These are phyloP conservation scores for Andricus grossulariae DNA, from an alignment of 1,140 invertebrate species.

Conservation along the genomic window DNA sequence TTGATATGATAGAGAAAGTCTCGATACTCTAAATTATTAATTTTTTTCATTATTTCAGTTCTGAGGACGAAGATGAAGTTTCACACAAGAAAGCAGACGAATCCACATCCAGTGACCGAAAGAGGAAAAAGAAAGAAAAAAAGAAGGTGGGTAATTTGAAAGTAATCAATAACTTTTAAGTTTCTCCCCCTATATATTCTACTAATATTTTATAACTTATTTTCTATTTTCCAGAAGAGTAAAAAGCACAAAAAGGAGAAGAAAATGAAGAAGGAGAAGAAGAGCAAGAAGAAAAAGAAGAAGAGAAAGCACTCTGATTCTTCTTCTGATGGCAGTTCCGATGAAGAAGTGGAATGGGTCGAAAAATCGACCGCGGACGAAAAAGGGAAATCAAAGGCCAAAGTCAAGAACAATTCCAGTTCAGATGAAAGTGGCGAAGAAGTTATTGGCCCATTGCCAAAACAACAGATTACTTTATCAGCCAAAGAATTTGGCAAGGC, in stretches of 20 bases:
- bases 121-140: too few species aligned
- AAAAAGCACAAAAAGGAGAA: slow-evolving; percentile 45
- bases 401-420: slow-evolving; percentile 59
- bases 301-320: slow-evolving; percentile 49
- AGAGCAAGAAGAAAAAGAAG: slow-evolving; percentile 67
- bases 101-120: too few species aligned
- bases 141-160: too few species aligned
- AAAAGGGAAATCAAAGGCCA: slow-evolving; percentile 49
- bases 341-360: slow-evolving; percentile 80
- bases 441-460: slow-evolving; percentile 83
- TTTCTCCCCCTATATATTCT: too few species aligned
- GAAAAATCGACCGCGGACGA: slow-evolving; percentile 78
- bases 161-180: too few species aligned
- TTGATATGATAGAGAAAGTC: too few species aligned
- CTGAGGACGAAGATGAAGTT: too few species aligned
- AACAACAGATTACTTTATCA: slow-evolving; percentile 83
- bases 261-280: slow-evolving; percentile 67
- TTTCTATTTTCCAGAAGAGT: slow-evolving; percentile 37
- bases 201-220: too few species aligned
- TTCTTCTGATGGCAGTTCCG: slow-evolving; percentile 47
- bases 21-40: too few species aligned
- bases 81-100: too few species aligned
- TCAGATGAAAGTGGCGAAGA: slow-evolving; percentile 77
- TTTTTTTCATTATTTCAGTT: too few species aligned
- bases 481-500: slow-evolving; percentile 92